Evolutionary conservation across 2,888 invertebrate species (phyloP).

Genomic region (Biston stratarius): DNA sequence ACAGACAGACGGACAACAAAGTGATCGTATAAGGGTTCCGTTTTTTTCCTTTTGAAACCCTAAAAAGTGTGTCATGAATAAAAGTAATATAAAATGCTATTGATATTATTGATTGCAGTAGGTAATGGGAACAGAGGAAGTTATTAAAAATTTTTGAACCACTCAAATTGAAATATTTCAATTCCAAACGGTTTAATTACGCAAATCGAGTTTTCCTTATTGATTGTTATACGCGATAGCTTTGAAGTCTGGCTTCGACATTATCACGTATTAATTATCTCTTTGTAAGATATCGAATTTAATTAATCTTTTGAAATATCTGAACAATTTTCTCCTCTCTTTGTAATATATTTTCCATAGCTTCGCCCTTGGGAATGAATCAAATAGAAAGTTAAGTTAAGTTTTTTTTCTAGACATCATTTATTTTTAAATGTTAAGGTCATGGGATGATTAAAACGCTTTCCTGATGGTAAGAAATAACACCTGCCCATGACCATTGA

Average conservation of each 20-base stretch:
- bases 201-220: conserved; percentile 17
- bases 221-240: conserved; percentile 31
- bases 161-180: conserved; percentile 7
- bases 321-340: conserved; percentile 18
- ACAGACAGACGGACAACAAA: too few species aligned
- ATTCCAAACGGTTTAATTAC: conserved; percentile 21
- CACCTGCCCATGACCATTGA: too few species aligned
- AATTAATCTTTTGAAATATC: conserved; percentile 40
- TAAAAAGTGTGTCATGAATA: too few species aligned
- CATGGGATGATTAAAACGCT: too few species aligned
- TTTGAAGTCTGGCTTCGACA: conserved; percentile 41
- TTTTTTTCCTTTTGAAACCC: too few species aligned
- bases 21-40: too few species aligned
- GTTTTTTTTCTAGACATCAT: too few species aligned
- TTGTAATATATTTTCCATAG: conserved; percentile 6
- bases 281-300: conserved; percentile 45
- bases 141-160: background rate
- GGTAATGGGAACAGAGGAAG: background rate
- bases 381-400: conserved; percentile 10
- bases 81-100: too few species aligned
- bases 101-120: too few species aligned
- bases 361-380: conserved; percentile 3
- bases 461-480: too few species aligned
- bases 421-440: too few species aligned
- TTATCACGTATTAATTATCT: conserved; percentile 47